Evolutionary conservation across 2,888 invertebrate species (phyloP).

Genomic region (Dascillus cervinus): DNA sequence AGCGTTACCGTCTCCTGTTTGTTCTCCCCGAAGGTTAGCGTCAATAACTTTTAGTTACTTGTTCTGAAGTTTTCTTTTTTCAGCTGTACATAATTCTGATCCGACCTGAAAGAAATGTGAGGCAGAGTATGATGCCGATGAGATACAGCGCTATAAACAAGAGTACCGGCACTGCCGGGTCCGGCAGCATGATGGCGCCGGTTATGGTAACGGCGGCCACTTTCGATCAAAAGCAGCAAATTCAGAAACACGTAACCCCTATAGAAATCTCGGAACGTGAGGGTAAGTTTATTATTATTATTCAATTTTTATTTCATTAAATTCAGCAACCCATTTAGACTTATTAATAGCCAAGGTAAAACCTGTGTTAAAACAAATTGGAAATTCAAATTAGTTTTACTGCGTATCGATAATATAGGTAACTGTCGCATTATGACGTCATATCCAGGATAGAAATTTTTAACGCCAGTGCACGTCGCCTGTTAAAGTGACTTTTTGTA

Average conservation of each 20-base stretch:
- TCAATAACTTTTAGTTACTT: not conserved
- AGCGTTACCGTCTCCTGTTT: constrained; percentile 90
- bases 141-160: constrained; percentile 56
- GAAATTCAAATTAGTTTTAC: no score
- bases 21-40: constrained; percentile 83
- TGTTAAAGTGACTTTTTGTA: no score
- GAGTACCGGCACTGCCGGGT: constrained; percentile 52
- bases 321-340: no score
- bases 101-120: constrained; percentile 81
- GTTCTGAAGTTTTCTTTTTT: constrained; percentile 12
- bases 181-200: constrained; percentile 61
- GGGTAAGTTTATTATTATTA: constrained; percentile 10
- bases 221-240: constrained; percentile 59
- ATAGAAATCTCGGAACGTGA: constrained; percentile 25
- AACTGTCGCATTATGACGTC: no score
- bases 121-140: constrained; percentile 80
- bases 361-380: no score
- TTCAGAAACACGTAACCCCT: constrained; percentile 54
- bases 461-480: no score
- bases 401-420: no score
- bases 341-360: no score
- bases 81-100: constrained; percentile 85
- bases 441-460: no score
- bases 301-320: no score
- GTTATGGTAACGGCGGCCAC: constrained; percentile 60